These are phyloP conservation scores for Battus philenor DNA, from an alignment of 1,140 invertebrate species.

Conservation along the genomic window DNA sequence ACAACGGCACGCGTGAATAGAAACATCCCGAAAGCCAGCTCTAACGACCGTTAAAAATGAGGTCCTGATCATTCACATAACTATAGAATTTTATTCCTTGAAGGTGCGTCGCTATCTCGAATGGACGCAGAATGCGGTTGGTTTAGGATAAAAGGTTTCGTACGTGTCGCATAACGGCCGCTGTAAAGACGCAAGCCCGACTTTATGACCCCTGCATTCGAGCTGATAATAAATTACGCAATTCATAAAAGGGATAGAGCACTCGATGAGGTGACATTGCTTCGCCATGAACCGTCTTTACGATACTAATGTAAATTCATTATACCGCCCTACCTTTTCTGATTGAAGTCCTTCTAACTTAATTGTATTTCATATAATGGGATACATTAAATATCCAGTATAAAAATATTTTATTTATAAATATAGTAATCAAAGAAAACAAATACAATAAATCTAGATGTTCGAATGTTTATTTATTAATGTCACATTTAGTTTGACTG, in stretches of 20 bases:
- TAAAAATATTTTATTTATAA: no score
- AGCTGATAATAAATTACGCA: conserved; percentile 21
- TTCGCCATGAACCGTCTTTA: neutral
- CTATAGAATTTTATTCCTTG: conserved; percentile 32
- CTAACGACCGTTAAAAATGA: conserved; percentile 17
- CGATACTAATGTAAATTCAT: no score
- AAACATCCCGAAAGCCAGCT: conserved; percentile 18
- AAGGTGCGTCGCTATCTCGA: conserved; percentile 24
- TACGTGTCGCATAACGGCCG: conserved; percentile 24
- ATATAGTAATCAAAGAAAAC: no score
- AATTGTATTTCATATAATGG: no score
- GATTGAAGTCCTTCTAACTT: no score
- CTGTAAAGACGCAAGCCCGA: conserved; percentile 25
- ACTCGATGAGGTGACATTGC: conserved; percentile 1
- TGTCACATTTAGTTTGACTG: no score
- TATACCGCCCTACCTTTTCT: no score
- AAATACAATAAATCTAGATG: no score
- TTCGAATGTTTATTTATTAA: no score
- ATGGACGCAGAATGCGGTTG: conserved; percentile 37
- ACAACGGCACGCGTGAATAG: no score
- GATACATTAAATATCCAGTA: no score
- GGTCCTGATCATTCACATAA: no score
- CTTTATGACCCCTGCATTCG: conserved; percentile 26
- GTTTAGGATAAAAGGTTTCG: conserved; percentile 35
- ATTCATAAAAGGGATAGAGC: conserved; percentile 13